A percentile compares a stretch with the other conserved stretches of the same genome.
Evolutionary conservation across 2,797 vertebrate genomes (phyloP).

Genomic region (Ficedula albicollis): DNA sequence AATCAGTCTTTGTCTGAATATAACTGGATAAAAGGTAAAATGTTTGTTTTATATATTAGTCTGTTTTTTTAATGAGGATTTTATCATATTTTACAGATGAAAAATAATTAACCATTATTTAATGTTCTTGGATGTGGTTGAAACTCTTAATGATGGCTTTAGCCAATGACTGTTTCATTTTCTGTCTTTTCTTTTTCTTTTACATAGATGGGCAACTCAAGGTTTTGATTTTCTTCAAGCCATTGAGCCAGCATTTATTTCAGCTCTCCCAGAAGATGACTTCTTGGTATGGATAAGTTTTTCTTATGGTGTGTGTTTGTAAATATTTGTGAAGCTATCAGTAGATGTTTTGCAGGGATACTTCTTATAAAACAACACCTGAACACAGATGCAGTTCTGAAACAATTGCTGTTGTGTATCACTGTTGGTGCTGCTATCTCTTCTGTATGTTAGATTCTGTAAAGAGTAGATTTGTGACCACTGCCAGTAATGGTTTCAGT

Average conservation of each 20-base stretch:
- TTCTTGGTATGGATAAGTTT: constrained; percentile 87
- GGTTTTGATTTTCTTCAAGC: constrained; percentile 99
- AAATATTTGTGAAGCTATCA: not conserved
- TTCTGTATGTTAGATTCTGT: not conserved
- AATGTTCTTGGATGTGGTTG: not conserved
- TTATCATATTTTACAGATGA: not conserved
- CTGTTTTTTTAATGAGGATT: not conserved
- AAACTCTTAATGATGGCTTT: not conserved
- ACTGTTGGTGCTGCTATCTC: not conserved
- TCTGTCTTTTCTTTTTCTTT: not conserved
- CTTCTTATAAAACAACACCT: not conserved
- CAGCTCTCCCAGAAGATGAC: constrained; percentile 96
- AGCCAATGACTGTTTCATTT: not conserved
- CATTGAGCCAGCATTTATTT: constrained; percentile 97
- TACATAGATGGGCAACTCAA: constrained; percentile 94
- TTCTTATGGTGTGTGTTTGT: not conserved
- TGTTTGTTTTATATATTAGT: not conserved
- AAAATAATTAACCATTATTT: not conserved
- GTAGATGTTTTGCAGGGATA: not conserved
- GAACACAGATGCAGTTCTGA: not conserved
- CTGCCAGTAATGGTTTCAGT: not conserved
- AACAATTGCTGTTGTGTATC: not conserved
- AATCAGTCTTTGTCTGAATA: not conserved
- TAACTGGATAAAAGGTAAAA: not conserved
- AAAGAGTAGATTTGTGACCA: not conserved